A percentile compares a stretch with the other conserved stretches of the same genome.
These are phyloP conservation scores for Stenichneumon culpator DNA, from an alignment of 2,888 invertebrate species.

Conservation along the genomic window DNA sequence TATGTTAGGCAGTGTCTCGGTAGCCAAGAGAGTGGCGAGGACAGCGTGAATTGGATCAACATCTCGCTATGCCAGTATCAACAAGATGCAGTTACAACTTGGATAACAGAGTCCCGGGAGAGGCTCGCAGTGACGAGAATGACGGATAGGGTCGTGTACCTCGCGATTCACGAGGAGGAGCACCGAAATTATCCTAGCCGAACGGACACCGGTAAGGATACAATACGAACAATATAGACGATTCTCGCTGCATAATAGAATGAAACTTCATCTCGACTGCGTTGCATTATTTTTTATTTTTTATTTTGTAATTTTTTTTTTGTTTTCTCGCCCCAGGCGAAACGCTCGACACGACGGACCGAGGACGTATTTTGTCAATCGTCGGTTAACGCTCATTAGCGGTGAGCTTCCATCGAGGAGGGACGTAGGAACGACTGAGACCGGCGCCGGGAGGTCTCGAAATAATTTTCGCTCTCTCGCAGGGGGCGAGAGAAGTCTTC, in stretches of 20 bases:
- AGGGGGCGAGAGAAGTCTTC: neutral
- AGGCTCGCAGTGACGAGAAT: constrained; percentile 51
- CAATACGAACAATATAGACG: neutral
- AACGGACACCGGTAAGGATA: neutral
- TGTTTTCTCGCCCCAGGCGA: neutral
- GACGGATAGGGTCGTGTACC: constrained; percentile 71
- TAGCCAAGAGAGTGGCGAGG: constrained; percentile 46
- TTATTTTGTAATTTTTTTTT: neutral
- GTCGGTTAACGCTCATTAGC: constrained; percentile 81
- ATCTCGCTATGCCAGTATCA: constrained; percentile 79
- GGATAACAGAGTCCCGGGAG: constrained; percentile 27
- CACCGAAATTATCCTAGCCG: constrained; percentile 1
- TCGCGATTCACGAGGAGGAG: constrained; percentile 27
- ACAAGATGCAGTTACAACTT: constrained; percentile 76
- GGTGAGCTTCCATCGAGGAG: constrained; percentile 74
- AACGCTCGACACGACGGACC: constrained; percentile 66
- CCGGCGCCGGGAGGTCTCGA: constrained; percentile 65
- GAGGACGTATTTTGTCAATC: constrained; percentile 83
- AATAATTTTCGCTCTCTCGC: constrained; percentile 56
- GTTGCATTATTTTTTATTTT: neutral
- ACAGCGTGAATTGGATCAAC: constrained; percentile 77
- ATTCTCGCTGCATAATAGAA: neutral
- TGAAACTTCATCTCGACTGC: neutral
- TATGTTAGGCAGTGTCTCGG: constrained; percentile 26
- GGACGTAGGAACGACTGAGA: constrained; percentile 69